Evolutionary conservation across 2,888 invertebrate species (phyloP).

Genomic region (Diarsia brunnea): DNA sequence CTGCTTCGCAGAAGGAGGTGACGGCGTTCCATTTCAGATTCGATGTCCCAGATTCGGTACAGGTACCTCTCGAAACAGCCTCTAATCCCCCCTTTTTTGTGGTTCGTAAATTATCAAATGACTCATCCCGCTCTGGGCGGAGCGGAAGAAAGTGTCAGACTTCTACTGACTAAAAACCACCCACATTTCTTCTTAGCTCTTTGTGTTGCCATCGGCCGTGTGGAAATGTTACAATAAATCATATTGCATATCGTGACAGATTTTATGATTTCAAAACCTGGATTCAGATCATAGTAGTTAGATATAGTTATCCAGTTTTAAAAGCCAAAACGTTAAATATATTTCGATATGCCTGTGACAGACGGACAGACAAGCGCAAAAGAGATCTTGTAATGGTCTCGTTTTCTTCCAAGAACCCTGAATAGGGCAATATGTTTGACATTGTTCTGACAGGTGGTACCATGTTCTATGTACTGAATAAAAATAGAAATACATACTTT

Average conservation of each 20-base stretch:
- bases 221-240: neutral
- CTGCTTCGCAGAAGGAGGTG: too few relatives aligned
- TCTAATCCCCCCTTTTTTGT: too few relatives aligned
- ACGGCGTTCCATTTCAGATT: too few relatives aligned
- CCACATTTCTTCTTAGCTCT: too few relatives aligned
- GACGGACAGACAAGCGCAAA: neutral
- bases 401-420: neutral
- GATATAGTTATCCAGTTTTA: neutral
- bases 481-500: slow-evolving; percentile 16
- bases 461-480: neutral
- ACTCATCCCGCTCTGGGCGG: too few relatives aligned
- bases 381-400: neutral
- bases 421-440: slow-evolving; percentile 1
- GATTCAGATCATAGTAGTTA: neutral
- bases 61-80: too few relatives aligned
- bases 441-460: neutral
- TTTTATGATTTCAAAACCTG: neutral
- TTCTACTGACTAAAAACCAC: too few relatives aligned
- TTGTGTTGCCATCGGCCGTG: neutral
- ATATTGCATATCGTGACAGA: neutral
- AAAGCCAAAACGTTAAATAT: neutral
- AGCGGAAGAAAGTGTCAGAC: too few relatives aligned
- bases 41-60: too few relatives aligned
- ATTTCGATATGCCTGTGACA: neutral
- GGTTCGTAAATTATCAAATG: too few relatives aligned